Evolutionary conservation across 2,797 vertebrate species (phyloP).

Genomic region (Cyprinella venusta): DNA sequence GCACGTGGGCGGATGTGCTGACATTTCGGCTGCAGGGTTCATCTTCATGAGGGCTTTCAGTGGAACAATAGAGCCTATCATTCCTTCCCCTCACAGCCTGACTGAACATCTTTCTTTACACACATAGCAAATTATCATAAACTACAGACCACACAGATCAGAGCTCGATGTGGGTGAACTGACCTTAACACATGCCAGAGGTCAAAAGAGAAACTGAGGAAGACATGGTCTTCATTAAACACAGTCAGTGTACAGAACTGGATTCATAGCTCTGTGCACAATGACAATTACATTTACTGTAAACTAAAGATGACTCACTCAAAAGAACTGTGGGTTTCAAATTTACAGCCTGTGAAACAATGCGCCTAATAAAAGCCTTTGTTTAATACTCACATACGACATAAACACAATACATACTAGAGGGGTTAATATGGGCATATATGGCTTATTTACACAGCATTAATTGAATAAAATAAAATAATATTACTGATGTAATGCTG

Average conservation of each 20-base stretch:
- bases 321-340: neutral
- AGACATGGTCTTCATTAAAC: slow-evolving; percentile 22
- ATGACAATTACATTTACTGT: slow-evolving; percentile 9
- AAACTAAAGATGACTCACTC: slow-evolving; percentile 30
- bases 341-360: slow-evolving; percentile 4
- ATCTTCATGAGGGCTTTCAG: slow-evolving; percentile 42
- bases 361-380: neutral
- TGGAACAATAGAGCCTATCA: slow-evolving; percentile 54
- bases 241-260: slow-evolving; percentile 1
- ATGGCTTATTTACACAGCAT: neutral
- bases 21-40: slow-evolving; percentile 51
- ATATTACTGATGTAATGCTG: neutral
- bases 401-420: neutral
- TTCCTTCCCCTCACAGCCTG: slow-evolving; percentile 47
- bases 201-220: slow-evolving; percentile 22
- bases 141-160: slow-evolving; percentile 36
- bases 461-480: neutral
- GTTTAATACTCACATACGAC: neutral
- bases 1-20: slow-evolving; percentile 48
- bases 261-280: neutral
- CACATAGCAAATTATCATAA: slow-evolving; percentile 40
- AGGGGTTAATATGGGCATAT: neutral
- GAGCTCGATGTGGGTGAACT: slow-evolving; percentile 1
- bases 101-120: slow-evolving; percentile 8
- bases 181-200: slow-evolving; percentile 4